Conservation (phyloP, 2,113 vertebrate species). For the Mixornis gularis region DNA sequence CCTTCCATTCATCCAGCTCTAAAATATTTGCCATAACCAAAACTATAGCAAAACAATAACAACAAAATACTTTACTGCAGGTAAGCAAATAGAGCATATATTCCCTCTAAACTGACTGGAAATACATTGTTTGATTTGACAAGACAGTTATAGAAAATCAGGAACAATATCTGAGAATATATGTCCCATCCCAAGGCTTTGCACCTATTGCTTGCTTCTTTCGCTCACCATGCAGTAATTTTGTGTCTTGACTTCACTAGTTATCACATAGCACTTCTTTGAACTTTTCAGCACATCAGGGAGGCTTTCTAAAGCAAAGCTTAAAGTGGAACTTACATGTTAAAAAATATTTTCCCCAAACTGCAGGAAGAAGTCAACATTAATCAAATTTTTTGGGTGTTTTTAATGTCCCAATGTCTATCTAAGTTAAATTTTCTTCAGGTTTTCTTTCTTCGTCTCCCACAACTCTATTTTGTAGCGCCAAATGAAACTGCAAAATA, state of each 20-base stretch:
- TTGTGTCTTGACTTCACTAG: not conserved
- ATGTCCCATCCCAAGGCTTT: not conserved
- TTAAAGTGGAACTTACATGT: not conserved
- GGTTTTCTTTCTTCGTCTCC: not conserved
- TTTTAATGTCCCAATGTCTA: not conserved
- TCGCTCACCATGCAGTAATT: not conserved
- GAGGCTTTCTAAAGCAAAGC: not conserved
- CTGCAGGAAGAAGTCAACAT: not conserved
- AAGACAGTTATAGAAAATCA: not conserved
- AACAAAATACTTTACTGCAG: not conserved
- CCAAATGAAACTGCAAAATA: not conserved
- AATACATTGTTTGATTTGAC: not conserved
- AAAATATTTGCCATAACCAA: not conserved
- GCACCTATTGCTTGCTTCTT: not conserved
- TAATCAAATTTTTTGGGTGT: not conserved
- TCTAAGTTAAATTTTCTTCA: not conserved
- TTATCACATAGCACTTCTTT: not conserved
- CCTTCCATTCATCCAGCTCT: not conserved
- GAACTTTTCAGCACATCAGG: not conserved
- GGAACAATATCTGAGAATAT: not conserved
- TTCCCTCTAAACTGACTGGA: not conserved
- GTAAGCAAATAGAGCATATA: not conserved
- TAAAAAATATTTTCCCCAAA: not conserved
- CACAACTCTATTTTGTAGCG: not conserved
- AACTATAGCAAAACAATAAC: not conserved